Evolutionary conservation across 2,113 vertebrate species (phyloP).

Genomic region (Mirza zaza): DNA sequence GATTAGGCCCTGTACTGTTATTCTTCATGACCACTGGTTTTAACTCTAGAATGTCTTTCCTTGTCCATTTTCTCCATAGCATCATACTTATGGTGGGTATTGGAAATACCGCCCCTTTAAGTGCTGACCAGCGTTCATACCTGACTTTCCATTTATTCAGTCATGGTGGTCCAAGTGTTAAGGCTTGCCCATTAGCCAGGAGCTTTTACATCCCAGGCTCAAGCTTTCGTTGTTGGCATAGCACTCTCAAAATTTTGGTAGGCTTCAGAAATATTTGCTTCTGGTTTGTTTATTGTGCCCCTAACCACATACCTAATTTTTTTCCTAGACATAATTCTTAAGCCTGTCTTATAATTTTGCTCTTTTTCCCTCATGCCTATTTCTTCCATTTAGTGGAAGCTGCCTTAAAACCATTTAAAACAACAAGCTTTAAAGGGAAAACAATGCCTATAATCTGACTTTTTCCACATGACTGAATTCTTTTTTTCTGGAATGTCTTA

Average conservation of each 20-base stretch:
- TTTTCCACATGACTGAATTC: not conserved
- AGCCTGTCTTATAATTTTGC: not conserved
- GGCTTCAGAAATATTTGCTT: not conserved
- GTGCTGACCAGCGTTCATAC: not conserved
- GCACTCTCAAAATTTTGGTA: not conserved
- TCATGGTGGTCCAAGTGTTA: not conserved
- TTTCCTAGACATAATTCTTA: not conserved
- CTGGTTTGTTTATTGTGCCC: not conserved
- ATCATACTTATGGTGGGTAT: not conserved
- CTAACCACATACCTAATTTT: not conserved
- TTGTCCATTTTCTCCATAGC: not conserved
- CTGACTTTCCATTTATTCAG: not conserved
- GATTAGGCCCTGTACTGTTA: not conserved
- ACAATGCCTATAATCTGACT: not conserved
- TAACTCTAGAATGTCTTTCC: not conserved
- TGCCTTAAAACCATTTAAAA: not conserved
- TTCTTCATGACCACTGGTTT: not conserved
- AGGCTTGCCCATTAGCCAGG: not conserved
- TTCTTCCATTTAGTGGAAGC: not conserved
- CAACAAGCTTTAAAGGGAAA: not conserved
- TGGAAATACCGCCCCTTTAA: not conserved
- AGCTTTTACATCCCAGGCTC: not conserved
- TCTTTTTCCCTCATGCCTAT: not conserved
- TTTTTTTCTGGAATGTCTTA: not conserved
- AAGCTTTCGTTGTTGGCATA: not conserved